phyloP scores from a whole-genome alignment of 2,113 vertebrate species.

The Aphyosemion australe region DNA sequence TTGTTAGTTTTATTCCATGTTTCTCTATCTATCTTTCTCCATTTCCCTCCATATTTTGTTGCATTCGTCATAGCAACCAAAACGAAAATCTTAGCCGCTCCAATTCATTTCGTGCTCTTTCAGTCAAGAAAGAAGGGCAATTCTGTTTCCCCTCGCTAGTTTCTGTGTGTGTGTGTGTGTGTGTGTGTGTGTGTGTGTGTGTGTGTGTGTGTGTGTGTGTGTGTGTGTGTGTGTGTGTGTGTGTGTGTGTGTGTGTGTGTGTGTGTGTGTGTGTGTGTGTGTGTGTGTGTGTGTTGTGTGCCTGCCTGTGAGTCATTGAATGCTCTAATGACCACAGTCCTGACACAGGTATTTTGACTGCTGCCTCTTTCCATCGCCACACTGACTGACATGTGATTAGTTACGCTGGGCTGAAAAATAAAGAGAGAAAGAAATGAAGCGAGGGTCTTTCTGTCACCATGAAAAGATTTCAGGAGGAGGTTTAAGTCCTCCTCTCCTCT shows the following conservation, averaged over 20 bases:
- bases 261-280: conserved; percentile 35
- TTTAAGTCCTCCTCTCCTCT: conserved; percentile 31
- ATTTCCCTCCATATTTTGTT: conserved; percentile 36
- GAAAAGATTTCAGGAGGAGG: conserved; percentile 49
- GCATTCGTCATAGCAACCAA: conserved; percentile 68
- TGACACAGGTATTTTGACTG: conserved; percentile 75
- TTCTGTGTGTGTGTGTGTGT: conserved; percentile 61
- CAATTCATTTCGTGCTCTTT: conserved; percentile 72
- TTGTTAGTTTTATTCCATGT: conserved; percentile 54
- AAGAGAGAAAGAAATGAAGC: conserved; percentile 47
- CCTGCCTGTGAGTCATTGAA: conserved; percentile 54
- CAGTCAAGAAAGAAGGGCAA: conserved; percentile 72
- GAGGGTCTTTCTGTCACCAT: conserved; percentile 43
- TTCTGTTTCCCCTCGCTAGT: conserved; percentile 59
- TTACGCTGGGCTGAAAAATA: conserved; percentile 57
- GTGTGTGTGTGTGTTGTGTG: conserved; percentile 24
- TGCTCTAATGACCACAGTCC: conserved; percentile 72
- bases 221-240: conserved; percentile 15
- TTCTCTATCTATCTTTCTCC: not conserved
- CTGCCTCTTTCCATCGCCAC: conserved; percentile 73
- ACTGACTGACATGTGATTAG: conserved; percentile 75
- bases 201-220: no score
- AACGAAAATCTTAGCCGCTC: conserved; percentile 67
- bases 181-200: conserved; percentile 46
- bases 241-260: conserved; percentile 29